These are phyloP conservation scores for Endotricha flammealis DNA, from an alignment of 2,888 invertebrate species.

Conservation along the genomic window DNA sequence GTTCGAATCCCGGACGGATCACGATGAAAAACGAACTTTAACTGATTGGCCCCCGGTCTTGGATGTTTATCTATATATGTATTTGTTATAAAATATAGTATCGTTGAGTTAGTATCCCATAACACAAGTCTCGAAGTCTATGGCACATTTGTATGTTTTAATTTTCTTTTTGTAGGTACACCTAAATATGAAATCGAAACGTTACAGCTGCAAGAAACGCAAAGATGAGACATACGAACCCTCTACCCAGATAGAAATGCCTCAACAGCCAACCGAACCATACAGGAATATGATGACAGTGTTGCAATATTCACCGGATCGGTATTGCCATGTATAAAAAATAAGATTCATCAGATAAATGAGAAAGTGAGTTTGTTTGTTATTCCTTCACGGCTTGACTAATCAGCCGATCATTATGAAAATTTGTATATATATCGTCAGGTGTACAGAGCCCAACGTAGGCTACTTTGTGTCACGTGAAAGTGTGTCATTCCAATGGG, in stretches of 20 bases:
- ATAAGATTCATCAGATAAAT: neutral
- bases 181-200: slow-evolving; percentile 56
- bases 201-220: slow-evolving; percentile 41
- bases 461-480: too few relatives aligned
- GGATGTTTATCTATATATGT: neutral
- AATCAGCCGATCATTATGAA: too few relatives aligned
- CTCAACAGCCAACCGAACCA: neutral
- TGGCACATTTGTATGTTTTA: slow-evolving; percentile 1
- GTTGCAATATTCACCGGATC: slow-evolving; percentile 17
- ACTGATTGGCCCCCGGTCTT: neutral
- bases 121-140: too few relatives aligned
- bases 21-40: neutral
- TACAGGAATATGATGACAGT: slow-evolving; percentile 12
- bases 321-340: neutral
- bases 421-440: too few relatives aligned
- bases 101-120: too few relatives aligned
- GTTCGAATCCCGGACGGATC: neutral
- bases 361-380: neutral
- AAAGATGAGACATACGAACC: slow-evolving; percentile 24
- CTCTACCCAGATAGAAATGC: slow-evolving; percentile 1
- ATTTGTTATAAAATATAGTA: neutral
- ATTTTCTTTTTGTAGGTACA: slow-evolving; percentile 44
- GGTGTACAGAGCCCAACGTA: too few relatives aligned
- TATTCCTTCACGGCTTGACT: neutral
- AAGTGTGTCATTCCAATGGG: too few relatives aligned